These are phyloP conservation scores for Cryptoblepharus egeriae DNA, from an alignment of 2,797 vertebrate genomes.

Conservation along the genomic window DNA sequence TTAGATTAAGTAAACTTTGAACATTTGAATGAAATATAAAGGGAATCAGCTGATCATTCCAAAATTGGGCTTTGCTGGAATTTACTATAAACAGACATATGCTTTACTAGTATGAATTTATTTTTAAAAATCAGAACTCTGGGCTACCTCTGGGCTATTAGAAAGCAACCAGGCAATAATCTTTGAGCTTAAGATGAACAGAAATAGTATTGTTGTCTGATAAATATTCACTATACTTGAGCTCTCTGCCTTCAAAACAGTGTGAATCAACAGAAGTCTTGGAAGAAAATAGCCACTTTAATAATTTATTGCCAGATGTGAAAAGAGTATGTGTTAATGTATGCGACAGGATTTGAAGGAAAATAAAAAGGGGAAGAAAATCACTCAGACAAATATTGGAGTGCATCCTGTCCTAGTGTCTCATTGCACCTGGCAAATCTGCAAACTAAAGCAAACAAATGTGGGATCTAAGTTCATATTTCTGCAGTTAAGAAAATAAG, in stretches of 20 bases:
- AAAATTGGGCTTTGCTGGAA: constrained; percentile 19
- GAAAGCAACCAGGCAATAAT: not conserved
- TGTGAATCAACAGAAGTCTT: not conserved
- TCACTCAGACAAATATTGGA: constrained; percentile 64
- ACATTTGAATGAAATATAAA: not conserved
- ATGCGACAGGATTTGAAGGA: constrained; percentile 68
- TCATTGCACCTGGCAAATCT: constrained; percentile 78
- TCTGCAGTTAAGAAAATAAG: constrained; percentile 83
- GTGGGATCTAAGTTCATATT: constrained; percentile 83
- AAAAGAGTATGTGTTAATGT: constrained; percentile 70
- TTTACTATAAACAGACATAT: not conserved
- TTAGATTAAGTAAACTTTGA: not conserved
- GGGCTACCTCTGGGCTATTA: not conserved
- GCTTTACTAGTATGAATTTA: not conserved
- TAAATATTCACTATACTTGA: constrained; percentile 6
- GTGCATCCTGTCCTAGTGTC: constrained; percentile 65
- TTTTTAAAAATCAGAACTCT: not conserved
- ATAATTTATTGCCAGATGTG: constrained; percentile 62
- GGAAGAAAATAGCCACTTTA: constrained; percentile 22
- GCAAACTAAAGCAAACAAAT: constrained; percentile 82
- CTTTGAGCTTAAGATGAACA: not conserved
- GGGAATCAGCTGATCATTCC: not conserved
- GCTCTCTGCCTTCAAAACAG: not conserved
- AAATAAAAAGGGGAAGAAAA: constrained; percentile 57
- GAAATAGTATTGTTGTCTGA: not conserved